phyloP scores from a whole-genome alignment of 2,797 vertebrate genomes.

The Tarsius wallacei region DNA sequence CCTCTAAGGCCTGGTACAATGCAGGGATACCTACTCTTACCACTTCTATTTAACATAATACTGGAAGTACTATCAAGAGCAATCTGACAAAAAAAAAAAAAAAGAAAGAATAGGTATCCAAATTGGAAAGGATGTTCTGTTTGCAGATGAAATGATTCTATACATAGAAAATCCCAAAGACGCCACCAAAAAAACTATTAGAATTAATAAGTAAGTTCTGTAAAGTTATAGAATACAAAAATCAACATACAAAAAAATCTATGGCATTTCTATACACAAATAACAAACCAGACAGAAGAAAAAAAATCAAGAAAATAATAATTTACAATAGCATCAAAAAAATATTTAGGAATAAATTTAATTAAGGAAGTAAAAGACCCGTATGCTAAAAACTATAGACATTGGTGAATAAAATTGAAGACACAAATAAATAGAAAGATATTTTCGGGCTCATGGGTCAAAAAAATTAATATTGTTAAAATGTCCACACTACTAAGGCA shows the following conservation, averaged over 20 bases:
- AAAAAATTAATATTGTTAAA: background rate
- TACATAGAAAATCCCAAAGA: background rate
- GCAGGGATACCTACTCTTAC: background rate
- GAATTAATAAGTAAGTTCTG: background rate
- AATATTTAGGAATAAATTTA: background rate
- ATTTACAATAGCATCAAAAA: background rate
- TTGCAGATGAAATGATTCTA: background rate
- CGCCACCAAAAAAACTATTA: background rate
- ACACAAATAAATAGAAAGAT: background rate
- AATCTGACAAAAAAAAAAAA: background rate
- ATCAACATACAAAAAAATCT: background rate
- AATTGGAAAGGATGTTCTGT: background rate
- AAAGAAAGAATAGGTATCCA: background rate
- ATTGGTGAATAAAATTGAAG: background rate
- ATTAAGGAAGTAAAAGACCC: background rate
- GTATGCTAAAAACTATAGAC: background rate
- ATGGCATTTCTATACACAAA: background rate
- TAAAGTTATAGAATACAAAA: background rate
- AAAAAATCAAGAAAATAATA: background rate
- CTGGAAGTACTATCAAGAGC: background rate
- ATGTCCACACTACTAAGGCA: background rate
- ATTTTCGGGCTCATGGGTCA: background rate
- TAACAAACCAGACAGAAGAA: background rate
- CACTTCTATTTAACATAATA: background rate
- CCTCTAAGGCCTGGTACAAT: background rate